Conservation (phyloP, 2,113 vertebrate genomes). For the Fulica atra region DNA sequence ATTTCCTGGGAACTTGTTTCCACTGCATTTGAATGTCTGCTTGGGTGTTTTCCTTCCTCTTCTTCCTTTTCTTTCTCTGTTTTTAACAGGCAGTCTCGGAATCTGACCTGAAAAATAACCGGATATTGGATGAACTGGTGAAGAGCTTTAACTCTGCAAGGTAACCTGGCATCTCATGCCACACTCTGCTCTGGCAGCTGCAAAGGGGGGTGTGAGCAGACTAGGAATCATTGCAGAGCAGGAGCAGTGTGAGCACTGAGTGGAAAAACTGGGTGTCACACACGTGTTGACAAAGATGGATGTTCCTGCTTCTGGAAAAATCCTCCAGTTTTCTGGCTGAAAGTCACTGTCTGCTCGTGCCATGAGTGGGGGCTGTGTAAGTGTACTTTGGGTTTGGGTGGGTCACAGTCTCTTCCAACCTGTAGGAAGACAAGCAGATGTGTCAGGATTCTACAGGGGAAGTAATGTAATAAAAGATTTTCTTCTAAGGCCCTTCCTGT, state of each 20-base stretch:
- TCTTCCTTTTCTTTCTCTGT: background rate
- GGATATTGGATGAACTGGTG: constrained; percentile 89
- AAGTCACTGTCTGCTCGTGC: background rate
- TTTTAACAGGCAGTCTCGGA: constrained; percentile 83
- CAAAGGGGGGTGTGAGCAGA: background rate
- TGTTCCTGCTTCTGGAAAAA: background rate
- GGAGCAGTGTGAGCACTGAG: background rate
- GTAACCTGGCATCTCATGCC: constrained; percentile 66
- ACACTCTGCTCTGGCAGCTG: background rate
- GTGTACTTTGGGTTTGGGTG: background rate
- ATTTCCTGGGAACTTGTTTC: constrained; percentile 6
- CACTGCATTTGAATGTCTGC: background rate
- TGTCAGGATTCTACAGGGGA: background rate
- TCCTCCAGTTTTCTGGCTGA: background rate
- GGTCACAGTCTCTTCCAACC: background rate
- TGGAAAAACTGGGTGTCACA: accelerated
- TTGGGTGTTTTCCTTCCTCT: background rate
- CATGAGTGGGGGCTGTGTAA: background rate
- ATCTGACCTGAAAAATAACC: constrained; percentile 91
- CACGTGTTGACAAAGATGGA: background rate
- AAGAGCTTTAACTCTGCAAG: constrained; percentile 85
- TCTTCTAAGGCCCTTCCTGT: background rate
- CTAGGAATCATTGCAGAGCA: background rate
- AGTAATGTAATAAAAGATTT: background rate
- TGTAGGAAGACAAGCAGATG: background rate